A percentile compares a stretch with the other conserved stretches of the same genome.
Conservation (phyloP, 2,797 vertebrate genomes). For the Hozukius guyotensis region DNA sequence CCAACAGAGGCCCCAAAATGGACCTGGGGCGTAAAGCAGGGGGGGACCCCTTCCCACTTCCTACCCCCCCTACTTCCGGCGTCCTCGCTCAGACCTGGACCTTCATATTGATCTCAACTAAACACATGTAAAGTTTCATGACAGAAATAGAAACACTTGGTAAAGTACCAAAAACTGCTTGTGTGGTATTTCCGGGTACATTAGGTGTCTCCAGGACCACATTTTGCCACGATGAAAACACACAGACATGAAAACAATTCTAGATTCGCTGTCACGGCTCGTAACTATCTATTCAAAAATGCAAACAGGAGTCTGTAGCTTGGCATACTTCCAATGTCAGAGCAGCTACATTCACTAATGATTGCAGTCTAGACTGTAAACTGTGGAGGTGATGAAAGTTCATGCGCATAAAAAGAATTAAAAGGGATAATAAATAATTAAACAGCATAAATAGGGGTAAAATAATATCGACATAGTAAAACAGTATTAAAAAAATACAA, state of each 20-base stretch:
- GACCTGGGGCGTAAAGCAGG: too few relatives aligned
- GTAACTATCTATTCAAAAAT: slow-evolving; percentile 2
- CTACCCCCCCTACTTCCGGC: too few relatives aligned
- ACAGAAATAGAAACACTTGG: background rate
- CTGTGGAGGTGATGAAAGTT: background rate
- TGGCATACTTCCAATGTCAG: background rate
- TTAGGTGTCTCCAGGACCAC: too few relatives aligned
- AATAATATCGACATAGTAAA: background rate
- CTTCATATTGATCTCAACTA: too few relatives aligned
- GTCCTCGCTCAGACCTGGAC: too few relatives aligned
- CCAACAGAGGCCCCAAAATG: too few relatives aligned
- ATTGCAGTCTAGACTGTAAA: background rate
- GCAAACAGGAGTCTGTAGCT: background rate
- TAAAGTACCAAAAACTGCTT: background rate
- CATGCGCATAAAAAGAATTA: background rate
- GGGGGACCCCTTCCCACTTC: too few relatives aligned
- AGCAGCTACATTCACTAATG: background rate
- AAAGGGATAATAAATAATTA: background rate
- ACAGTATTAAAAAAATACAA: background rate
- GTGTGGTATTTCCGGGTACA: background rate
- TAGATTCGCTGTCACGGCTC: background rate
- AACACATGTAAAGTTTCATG: too few relatives aligned
- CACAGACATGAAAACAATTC: background rate
- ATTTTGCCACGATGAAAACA: too few relatives aligned
- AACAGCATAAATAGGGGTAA: background rate